Percentiles rank a stretch among this genome's conserved stretches.
Conservation (phyloP, 37 sponge, comb jelly and placozoan species). For the Aplysina aerophoba region DNA sequence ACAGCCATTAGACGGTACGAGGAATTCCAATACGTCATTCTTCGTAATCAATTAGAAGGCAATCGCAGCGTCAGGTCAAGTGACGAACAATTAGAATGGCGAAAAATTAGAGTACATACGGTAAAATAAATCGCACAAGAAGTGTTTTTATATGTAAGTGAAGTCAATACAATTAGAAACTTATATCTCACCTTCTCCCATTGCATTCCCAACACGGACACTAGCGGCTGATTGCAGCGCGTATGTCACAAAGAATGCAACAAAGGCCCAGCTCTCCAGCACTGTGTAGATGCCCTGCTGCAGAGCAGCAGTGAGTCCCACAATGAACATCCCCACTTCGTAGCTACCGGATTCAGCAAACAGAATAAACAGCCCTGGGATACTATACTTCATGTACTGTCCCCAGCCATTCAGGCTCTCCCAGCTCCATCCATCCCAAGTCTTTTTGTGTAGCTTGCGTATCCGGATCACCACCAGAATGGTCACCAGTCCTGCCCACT, state of each 20-base stretch:
- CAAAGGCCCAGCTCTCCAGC: constrained; percentile 3
- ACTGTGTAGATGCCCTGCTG: constrained; percentile 15
- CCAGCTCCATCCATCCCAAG: constrained; percentile 75
- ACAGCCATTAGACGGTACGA: too few relatives aligned
- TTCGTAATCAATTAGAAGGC: too few relatives aligned
- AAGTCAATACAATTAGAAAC: too few relatives aligned
- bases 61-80: too few relatives aligned
- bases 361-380: constrained; percentile 57
- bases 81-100: too few relatives aligned
- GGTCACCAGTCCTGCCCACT: background rate
- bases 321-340: constrained; percentile 2
- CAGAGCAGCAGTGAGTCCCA: background rate
- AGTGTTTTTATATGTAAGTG: too few relatives aligned
- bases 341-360: background rate
- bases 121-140: too few relatives aligned
- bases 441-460: constrained; percentile 57
- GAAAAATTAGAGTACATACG: too few relatives aligned
- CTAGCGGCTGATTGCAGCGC: constrained; percentile 30
- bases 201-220: constrained; percentile 62
- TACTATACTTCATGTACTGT: constrained; percentile 43
- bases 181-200: constrained; percentile 56
- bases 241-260: constrained; percentile 57
- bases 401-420: constrained; percentile 68
- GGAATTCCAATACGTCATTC: too few relatives aligned
- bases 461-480: constrained; percentile 36